phyloP scores from a whole-genome alignment of 2,797 vertebrate genomes.

The Alca torda region DNA sequence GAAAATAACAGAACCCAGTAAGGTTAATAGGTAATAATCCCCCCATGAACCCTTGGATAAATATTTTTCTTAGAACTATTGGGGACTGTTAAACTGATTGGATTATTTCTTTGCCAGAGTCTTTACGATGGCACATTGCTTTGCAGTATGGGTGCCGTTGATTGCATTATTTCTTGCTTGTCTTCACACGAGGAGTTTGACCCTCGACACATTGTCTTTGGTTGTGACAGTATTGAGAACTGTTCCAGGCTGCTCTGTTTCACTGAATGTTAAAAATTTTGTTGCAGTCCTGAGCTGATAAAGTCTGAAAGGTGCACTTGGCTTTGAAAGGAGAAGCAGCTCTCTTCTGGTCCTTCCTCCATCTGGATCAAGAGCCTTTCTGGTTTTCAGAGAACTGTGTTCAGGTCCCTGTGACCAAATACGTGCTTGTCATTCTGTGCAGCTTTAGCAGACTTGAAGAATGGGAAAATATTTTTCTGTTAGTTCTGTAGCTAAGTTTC shows the following conservation, averaged over 20 bases:
- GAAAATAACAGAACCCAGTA: not conserved
- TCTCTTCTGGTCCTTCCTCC: not conserved
- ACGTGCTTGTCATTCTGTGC: not conserved
- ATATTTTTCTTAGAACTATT: not conserved
- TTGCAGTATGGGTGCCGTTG: not conserved
- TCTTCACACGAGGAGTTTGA: not conserved
- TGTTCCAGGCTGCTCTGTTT: not conserved
- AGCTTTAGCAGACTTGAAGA: not conserved
- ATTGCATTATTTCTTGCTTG: not conserved
- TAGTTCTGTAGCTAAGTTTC: not conserved
- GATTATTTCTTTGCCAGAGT: not conserved
- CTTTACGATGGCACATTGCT: not conserved
- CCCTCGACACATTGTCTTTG: not conserved
- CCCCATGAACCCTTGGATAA: not conserved
- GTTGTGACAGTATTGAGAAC: not conserved
- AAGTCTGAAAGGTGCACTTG: not conserved
- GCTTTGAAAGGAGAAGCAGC: not conserved
- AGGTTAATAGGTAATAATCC: not conserved
- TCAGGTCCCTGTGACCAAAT: not conserved
- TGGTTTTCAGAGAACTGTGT: not conserved
- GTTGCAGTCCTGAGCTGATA: not conserved
- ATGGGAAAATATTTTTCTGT: not conserved
- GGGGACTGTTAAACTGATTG: not conserved
- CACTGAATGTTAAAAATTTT: not conserved
- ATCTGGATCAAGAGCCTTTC: not conserved